A percentile compares a stretch with the other conserved stretches of the same genome.
phyloP scores from a whole-genome alignment of 2,888 invertebrate species.

The Chaetogeoica ovagalla region DNA sequence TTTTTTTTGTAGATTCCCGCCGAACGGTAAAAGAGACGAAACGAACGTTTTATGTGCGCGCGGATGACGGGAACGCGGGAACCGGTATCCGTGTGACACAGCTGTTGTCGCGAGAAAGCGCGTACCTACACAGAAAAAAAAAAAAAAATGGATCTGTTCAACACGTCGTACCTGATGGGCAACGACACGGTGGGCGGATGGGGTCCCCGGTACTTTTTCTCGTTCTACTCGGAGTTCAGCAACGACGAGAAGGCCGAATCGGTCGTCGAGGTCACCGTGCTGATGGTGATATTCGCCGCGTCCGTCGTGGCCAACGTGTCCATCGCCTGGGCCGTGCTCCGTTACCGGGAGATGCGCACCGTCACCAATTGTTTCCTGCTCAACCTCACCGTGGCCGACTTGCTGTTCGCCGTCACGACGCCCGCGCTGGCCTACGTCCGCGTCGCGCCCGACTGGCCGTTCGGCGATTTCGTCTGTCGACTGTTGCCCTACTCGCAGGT shows the following conservation, averaged over 20 bases:
- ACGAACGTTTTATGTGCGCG: no score
- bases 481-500: slow-evolving; percentile 66
- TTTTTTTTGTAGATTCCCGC: no score
- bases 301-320: slow-evolving; percentile 64
- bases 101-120: no score
- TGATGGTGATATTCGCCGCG: slow-evolving; percentile 61
- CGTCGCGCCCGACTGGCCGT: slow-evolving; percentile 62
- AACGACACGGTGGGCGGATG: slow-evolving; percentile 62
- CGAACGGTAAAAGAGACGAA: no score
- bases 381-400: slow-evolving; percentile 69
- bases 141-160: slow-evolving; percentile 54
- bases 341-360: slow-evolving; percentile 64
- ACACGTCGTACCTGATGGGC: slow-evolving; percentile 64
- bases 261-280: slow-evolving; percentile 60
- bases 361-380: slow-evolving; percentile 66
- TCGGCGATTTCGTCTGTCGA: slow-evolving; percentile 63
- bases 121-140: no score
- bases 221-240: slow-evolving; percentile 64
- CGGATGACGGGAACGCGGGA: no score
- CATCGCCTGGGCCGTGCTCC: slow-evolving; percentile 63
- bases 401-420: slow-evolving; percentile 64
- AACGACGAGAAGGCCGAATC: slow-evolving; percentile 59
- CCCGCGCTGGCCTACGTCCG: slow-evolving; percentile 64
- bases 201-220: slow-evolving; percentile 65
- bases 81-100: no score